These are phyloP conservation scores for Phrynocephalus guinanensis DNA, from an alignment of 2,797 vertebrate genomes.

Conservation along the genomic window DNA sequence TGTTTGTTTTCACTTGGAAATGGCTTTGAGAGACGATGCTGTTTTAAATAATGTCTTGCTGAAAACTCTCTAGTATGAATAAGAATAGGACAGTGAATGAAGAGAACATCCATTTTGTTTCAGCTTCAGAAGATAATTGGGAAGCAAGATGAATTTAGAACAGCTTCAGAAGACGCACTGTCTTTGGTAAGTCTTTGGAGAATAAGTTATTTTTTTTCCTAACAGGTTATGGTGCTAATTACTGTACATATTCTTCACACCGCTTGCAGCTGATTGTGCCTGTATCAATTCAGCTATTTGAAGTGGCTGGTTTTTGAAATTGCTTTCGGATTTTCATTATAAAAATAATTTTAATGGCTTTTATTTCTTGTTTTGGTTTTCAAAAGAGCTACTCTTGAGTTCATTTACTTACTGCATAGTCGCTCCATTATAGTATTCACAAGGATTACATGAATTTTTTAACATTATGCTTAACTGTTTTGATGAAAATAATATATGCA, in stretches of 20 bases:
- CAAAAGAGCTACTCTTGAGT: constrained; percentile 13
- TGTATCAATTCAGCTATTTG: constrained; percentile 23
- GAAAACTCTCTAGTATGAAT: neutral
- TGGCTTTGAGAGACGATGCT: neutral
- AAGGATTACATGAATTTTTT: neutral
- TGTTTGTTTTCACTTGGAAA: neutral
- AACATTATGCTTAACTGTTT: constrained; percentile 18
- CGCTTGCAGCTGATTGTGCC: constrained; percentile 16
- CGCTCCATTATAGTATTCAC: neutral
- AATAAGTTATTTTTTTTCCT: constrained; percentile 33
- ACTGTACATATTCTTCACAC: constrained; percentile 11
- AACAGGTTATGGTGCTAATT: neutral
- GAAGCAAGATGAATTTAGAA: constrained; percentile 82
- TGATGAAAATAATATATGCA: constrained; percentile 4
- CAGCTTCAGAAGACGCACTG: constrained; percentile 37
- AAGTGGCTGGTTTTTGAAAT: constrained; percentile 9
- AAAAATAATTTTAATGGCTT: constrained; percentile 23
- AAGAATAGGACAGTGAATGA: neutral
- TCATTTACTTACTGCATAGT: neutral
- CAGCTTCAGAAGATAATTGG: constrained; percentile 94
- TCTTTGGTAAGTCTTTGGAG: constrained; percentile 70
- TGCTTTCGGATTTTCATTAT: constrained; percentile 17
- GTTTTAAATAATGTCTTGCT: neutral
- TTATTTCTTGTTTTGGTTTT: constrained; percentile 2
- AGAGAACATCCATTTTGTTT: constrained; percentile 56